A percentile compares a stretch with the other conserved stretches of the same genome.
Conservation (phyloP, 2,797 vertebrate genomes). For the Hippoglossus hippoglossus region DNA sequence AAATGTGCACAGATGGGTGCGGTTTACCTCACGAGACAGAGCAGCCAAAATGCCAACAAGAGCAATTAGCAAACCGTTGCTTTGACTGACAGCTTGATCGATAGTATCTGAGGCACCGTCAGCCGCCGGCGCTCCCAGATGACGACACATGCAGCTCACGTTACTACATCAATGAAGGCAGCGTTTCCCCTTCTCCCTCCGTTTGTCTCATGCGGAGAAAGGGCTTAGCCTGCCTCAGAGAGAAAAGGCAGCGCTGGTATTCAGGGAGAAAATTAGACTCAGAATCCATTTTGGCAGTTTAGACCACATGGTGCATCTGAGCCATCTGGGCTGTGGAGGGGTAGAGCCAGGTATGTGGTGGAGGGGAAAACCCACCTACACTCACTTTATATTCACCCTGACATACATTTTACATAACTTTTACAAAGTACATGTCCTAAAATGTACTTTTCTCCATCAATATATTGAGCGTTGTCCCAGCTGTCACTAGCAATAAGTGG, state of each 20-base stretch:
- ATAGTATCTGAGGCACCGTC: constrained; percentile 2
- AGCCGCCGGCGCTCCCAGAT: neutral
- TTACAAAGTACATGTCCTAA: too few species aligned
- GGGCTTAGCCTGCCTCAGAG: constrained; percentile 30
- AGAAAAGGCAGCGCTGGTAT: constrained; percentile 16
- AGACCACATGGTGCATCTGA: constrained; percentile 17
- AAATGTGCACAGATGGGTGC: constrained; percentile 10
- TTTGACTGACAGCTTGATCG: constrained; percentile 12
- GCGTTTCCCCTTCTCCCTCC: neutral
- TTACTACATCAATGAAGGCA: constrained; percentile 17
- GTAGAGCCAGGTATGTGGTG: neutral
- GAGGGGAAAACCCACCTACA: too few species aligned
- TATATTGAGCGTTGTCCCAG: neutral
- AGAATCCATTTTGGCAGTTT: constrained; percentile 32
- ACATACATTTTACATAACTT: too few species aligned
- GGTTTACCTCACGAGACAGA: constrained; percentile 18
- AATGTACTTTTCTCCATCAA: too few species aligned
- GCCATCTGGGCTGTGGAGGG: constrained; percentile 20
- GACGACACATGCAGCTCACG: constrained; percentile 5
- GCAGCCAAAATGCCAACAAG: neutral
- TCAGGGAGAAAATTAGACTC: constrained; percentile 41
- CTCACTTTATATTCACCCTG: too few species aligned
- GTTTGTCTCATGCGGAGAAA: constrained; percentile 10
- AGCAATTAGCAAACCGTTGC: constrained; percentile 3
- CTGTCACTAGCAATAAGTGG: neutral